Evolutionary conservation across 2,113 vertebrate species (phyloP).

Genomic region (Etia nguti): DNA sequence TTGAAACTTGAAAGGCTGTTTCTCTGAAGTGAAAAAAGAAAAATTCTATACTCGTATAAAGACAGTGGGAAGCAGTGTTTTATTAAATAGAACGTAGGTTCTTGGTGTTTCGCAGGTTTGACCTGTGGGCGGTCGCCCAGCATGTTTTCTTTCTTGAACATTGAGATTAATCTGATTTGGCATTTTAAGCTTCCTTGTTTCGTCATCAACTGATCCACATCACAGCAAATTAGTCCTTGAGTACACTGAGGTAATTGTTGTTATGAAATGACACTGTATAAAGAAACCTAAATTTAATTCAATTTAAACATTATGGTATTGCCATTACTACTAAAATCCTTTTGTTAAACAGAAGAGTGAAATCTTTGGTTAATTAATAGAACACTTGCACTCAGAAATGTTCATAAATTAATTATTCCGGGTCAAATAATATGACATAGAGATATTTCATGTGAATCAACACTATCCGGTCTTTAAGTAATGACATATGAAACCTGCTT

Average conservation of each 20-base stretch:
- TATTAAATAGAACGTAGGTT: neutral
- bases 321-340: neutral
- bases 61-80: neutral
- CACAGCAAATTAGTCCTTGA: neutral
- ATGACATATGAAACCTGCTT: no score
- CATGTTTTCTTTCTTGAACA: neutral
- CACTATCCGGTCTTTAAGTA: no score
- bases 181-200: neutral
- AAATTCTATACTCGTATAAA: neutral
- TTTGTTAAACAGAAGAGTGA: neutral
- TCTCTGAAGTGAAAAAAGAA: neutral
- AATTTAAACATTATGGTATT: neutral
- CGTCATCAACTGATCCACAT: neutral
- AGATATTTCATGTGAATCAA: no score
- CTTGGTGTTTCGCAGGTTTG: neutral
- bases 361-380: neutral
- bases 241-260: neutral
- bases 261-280: neutral
- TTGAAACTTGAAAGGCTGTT: neutral
- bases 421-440: no score
- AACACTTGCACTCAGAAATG: no score
- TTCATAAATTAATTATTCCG: no score
- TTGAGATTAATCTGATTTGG: neutral
- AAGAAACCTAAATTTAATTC: neutral
- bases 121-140: neutral